phyloP scores from a whole-genome alignment of 1,140 invertebrate genomes.

The roundworm (Caenorhabditis elegans) region DNA sequence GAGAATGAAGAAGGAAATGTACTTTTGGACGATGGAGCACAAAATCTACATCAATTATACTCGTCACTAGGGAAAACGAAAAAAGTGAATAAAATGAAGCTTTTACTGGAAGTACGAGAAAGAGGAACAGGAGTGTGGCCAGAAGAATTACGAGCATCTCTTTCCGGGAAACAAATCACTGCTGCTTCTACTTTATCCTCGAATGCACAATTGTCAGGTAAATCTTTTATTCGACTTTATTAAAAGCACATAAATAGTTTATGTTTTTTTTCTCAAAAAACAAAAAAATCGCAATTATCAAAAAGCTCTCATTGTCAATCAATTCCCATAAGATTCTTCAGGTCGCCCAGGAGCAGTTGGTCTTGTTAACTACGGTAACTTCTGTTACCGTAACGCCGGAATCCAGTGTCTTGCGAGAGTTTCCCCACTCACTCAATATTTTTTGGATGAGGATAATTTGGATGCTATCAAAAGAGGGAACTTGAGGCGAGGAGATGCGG shows the following conservation, averaged over 20 bases:
- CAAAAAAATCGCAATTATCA: no score
- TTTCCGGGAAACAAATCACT: conserved; percentile 34
- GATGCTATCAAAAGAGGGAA: neutral
- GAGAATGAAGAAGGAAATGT: conserved; percentile 32
- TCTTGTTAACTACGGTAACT: conserved; percentile 43
- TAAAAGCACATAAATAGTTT: neutral
- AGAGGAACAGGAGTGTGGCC: conserved; percentile 42
- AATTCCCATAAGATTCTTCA: neutral
- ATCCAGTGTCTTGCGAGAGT: conserved; percentile 45
- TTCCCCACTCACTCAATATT: conserved; percentile 31
- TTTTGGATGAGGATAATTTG: conserved; percentile 30
- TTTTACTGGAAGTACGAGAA: conserved; percentile 41
- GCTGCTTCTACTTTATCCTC: neutral
- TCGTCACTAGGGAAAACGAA: conserved; percentile 4
- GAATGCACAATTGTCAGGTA: neutral
- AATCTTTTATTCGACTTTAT: neutral
- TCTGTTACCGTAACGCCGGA: conserved; percentile 44
- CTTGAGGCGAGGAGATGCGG: neutral
- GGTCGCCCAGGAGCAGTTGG: conserved; percentile 40
- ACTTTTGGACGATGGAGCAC: conserved; percentile 26
- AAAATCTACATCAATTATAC: conserved; percentile 27
- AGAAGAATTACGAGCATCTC: conserved; percentile 34
- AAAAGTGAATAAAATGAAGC: conserved; percentile 44
- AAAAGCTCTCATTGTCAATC: no score
- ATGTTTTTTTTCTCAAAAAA: neutral